phyloP scores from a whole-genome alignment of 1,140 invertebrate species.

The Sminthurides bifidus region DNA sequence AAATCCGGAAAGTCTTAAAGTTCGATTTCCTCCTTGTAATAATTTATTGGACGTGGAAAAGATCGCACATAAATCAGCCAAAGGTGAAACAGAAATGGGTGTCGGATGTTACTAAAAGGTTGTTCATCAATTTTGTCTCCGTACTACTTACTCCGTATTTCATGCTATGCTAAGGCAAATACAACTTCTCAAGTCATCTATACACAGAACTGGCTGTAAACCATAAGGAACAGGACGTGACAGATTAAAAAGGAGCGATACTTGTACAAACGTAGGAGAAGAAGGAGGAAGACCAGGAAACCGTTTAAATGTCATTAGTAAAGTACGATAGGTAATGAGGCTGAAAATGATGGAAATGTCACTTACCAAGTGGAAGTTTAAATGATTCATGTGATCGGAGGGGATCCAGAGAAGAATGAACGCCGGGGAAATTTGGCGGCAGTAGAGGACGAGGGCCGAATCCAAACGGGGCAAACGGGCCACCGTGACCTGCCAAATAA shows the following conservation, averaged over 20 bases:
- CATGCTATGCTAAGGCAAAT: too few species aligned
- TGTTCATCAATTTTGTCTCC: too few species aligned
- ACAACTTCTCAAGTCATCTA: too few species aligned
- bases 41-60: too few species aligned
- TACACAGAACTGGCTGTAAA: too few species aligned
- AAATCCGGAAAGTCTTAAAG: too few species aligned
- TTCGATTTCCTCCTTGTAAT: too few species aligned
- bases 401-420: constrained; percentile 16
- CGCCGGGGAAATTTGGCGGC: constrained; percentile 24
- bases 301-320: constrained; percentile 9
- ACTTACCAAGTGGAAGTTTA: constrained; percentile 29
- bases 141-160: too few species aligned
- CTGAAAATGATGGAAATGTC: constrained; percentile 26
- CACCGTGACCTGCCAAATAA: constrained; percentile 25
- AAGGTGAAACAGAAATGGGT: too few species aligned
- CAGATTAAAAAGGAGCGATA: background rate
- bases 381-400: constrained; percentile 26
- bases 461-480: constrained; percentile 25
- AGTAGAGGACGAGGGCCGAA: constrained; percentile 24
- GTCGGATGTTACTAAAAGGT: too few species aligned
- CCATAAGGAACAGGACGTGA: too few species aligned
- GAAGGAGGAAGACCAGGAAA: background rate
- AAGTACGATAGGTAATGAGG: constrained; percentile 20
- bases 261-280: background rate
- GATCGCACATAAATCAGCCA: too few species aligned